Evolutionary conservation across 2,113 vertebrate genomes (phyloP), one percentile per base, ranked within the genome.

Genomic region (Emydocephalus ijimae): DNA sequence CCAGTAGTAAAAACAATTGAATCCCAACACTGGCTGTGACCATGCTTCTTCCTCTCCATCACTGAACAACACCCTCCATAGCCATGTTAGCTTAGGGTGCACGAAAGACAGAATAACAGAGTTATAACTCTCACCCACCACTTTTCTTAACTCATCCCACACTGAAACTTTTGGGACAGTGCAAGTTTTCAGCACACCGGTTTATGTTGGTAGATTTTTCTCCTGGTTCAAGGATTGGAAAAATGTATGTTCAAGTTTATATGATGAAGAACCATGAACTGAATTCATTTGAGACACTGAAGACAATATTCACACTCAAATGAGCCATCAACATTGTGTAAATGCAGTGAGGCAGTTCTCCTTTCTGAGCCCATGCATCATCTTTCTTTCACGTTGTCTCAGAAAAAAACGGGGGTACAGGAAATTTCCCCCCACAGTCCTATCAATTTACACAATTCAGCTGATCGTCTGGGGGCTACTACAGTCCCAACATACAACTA

Each of bases 201-300:
- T 43, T 81, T 81, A 20, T 3, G 34, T 9, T 81, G 74, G 34
- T 43, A 21, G 74, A 43, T 7, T 81, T 81, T 81, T 39, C 34
- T 43, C 34, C 74, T 81, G 74, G 18, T 34, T 81, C 74, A 81
- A 21, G 74, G 34, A 43, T 21, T 81, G 18, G 34, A 81, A 81
- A 81, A 43, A 81, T 39, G 18, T 81, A 81, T 81, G 34, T 81
- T 43, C 39, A 43, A 20, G 34, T 39, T 81, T 39, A 39, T 43
- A 34, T 21, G 18, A 43, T 81, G 34, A 43, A 43, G 90, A 2
- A 57, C 55, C 29, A 0, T 43, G 96, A 94, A 96, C 95, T 97
- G 91, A 95, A 96, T 95, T 95, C 95, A 24, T 57, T 88, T 21
- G 14, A 56, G 89, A 89, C 96, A 94, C 52, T 91, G 74, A 93